Evolutionary conservation across 2,888 invertebrate species (phyloP).

Genomic region (Melinopterus prodromus): DNA sequence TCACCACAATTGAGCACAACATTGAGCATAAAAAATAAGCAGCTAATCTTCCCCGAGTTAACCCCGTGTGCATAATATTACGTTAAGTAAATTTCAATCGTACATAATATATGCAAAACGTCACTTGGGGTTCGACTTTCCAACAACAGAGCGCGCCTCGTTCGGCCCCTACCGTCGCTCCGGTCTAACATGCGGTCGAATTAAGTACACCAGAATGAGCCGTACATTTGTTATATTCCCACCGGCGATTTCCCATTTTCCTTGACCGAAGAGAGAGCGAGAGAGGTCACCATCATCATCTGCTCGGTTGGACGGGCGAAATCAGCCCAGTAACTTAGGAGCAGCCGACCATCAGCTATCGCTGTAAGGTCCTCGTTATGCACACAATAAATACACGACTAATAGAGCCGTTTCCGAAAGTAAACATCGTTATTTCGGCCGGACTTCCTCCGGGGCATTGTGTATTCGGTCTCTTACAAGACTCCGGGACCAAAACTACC

Average conservation of each 20-base stretch:
- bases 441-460: slow-evolving; percentile 30
- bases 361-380: slow-evolving; percentile 50
- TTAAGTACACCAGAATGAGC: slow-evolving; percentile 39
- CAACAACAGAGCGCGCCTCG: slow-evolving; percentile 17
- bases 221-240: slow-evolving; percentile 54
- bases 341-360: slow-evolving; percentile 37
- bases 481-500: not conserved
- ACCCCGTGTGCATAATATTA: too few relatives aligned
- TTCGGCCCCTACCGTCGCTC: too few relatives aligned
- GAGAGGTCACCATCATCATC: slow-evolving; percentile 49
- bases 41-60: too few relatives aligned
- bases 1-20: too few relatives aligned
- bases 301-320: slow-evolving; percentile 51
- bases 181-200: slow-evolving; percentile 31
- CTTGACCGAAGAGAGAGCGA: slow-evolving; percentile 49
- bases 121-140: slow-evolving; percentile 11
- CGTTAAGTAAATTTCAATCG: too few relatives aligned
- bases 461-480: slow-evolving; percentile 6
- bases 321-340: not conserved
- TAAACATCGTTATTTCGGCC: slow-evolving; percentile 59
- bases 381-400: slow-evolving; percentile 59
- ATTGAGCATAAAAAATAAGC: too few relatives aligned
- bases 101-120: not conserved
- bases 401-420: slow-evolving; percentile 58
- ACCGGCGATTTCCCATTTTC: slow-evolving; percentile 53